Evolutionary conservation across 2,888 invertebrate genomes (phyloP).

Genomic region (Aspidapion aeneum): DNA sequence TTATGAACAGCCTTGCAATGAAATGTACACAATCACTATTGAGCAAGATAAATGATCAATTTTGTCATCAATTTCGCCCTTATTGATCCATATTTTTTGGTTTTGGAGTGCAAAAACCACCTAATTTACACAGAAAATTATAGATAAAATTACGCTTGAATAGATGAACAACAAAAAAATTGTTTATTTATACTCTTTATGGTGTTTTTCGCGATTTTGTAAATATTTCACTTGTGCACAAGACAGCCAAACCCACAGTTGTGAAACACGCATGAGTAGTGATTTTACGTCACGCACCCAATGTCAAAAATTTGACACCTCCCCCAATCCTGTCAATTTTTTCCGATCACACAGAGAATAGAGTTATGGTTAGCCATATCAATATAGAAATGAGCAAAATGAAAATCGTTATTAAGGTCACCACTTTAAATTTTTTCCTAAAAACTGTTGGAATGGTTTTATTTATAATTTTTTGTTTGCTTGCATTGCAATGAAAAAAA

Average conservation of each 20-base stretch:
- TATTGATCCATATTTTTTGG: constrained; percentile 41
- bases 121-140: not conserved
- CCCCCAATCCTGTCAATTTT: no score
- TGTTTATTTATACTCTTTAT: not conserved
- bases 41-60: constrained; percentile 43
- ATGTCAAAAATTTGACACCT: not conserved
- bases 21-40: constrained; percentile 37
- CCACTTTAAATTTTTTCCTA: no score
- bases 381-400: no score
- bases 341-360: no score
- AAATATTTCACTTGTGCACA: not conserved
- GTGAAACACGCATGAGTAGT: not conserved
- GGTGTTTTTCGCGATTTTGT: not conserved
- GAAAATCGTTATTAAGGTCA: no score
- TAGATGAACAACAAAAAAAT: not conserved
- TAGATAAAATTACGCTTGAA: not conserved
- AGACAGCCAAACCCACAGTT: constrained; percentile 4
- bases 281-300: not conserved
- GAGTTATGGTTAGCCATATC: no score
- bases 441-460: no score
- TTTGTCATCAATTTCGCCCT: constrained; percentile 42
- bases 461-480: no score
- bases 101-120: not conserved
- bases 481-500: no score
- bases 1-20: constrained; percentile 34